Evolutionary conservation across 2,888 invertebrate genomes (phyloP).

Genomic region (Eristalis arbustorum): DNA sequence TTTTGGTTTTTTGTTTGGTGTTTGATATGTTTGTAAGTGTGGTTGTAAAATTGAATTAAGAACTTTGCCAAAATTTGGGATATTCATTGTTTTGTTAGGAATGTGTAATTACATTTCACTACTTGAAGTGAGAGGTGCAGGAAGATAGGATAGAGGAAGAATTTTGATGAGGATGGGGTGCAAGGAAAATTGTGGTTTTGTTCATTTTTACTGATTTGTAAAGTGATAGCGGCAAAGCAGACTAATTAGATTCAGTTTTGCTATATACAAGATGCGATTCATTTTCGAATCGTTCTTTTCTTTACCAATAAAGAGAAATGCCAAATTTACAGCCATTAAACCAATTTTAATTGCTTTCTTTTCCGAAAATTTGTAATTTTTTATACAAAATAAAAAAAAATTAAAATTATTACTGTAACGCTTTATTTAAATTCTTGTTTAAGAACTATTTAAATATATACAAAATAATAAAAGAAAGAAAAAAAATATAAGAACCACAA

Average conservation of each 20-base stretch:
- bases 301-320: neutral
- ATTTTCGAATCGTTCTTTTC: neutral
- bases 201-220: neutral
- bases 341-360: neutral
- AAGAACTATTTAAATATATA: neutral
- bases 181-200: conserved; percentile 2
- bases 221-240: conserved; percentile 33
- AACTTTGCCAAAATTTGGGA: conserved; percentile 54
- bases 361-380: neutral
- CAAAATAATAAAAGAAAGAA: neutral
- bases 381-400: neutral
- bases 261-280: neutral
- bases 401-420: neutral
- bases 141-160: neutral
- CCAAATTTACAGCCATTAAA: neutral
- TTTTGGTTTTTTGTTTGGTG: conserved; percentile 28
- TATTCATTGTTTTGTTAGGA: conserved; percentile 22
- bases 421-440: neutral
- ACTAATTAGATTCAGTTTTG: conserved; percentile 1
- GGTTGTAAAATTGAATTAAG: conserved; percentile 19
- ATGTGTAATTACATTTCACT: neutral
- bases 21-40: neutral
- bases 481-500: neutral
- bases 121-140: neutral
- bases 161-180: conserved; percentile 16